Conservation (phyloP, 2,888 invertebrate species). For the Cyaniris semiargus region DNA sequence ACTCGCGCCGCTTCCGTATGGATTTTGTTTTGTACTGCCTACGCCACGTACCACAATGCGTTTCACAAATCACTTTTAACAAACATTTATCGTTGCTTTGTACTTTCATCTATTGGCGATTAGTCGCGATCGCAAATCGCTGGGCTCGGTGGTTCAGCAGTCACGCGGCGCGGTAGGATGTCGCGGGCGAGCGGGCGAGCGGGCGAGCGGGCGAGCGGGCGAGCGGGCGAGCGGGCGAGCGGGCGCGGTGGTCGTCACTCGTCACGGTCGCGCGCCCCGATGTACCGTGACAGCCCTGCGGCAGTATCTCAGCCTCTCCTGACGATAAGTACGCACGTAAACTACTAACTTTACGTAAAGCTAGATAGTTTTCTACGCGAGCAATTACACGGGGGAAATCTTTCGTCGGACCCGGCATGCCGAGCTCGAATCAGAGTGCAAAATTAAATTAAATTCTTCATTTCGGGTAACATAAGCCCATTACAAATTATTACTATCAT, state of each 20-base stretch:
- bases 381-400: background rate
- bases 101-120: background rate
- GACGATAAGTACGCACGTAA: no score
- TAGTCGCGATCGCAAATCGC: background rate
- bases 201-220: background rate
- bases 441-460: no score
- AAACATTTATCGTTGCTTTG: background rate
- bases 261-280: constrained; percentile 1
- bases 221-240: constrained; percentile 6
- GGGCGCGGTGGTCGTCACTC: constrained; percentile 1
- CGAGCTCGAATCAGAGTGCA: background rate
- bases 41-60: background rate
- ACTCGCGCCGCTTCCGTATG: background rate
- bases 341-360: no score
- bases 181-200: constrained; percentile 8
- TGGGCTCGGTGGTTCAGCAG: background rate
- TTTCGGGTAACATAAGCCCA: background rate
- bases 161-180: background rate
- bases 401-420: background rate
- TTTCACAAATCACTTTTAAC: background rate
- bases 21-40: background rate
- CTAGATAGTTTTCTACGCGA: background rate
- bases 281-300: constrained; percentile 17
- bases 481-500: background rate
- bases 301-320: background rate